Evolutionary conservation across 2,797 vertebrate species (phyloP), one percentile per base, ranked within the genome.

Genomic region (Triplophysa yarkandensis): DNA sequence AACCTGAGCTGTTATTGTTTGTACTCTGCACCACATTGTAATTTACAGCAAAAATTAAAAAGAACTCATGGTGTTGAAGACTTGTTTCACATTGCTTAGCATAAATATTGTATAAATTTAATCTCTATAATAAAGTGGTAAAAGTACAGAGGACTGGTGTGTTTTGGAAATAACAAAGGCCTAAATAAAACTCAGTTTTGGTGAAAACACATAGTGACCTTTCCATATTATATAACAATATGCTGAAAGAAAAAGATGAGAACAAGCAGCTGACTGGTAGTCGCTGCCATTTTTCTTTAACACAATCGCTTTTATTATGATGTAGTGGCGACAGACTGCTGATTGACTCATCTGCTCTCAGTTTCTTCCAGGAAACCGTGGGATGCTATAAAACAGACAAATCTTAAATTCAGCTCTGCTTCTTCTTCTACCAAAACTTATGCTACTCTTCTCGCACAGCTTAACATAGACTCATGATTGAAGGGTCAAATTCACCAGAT

Each of bases 301-400:
- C 77, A 74, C 46, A 76, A 19, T 48, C 46, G 10, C 68, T 78
- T 66, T 76, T 32, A 58, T 74, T 66, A 78, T 78, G 76, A 71
- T 27, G 32, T 54, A 63, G 68, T 74, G 68, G 78, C n/a, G 50
- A 78, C 75, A 80, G 76, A 36, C 48, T 58, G 71, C 52, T 46
- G 69, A 57, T 63, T 80, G 78, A 82, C 64, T 80, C 71, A 66
- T 77, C 44, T 63, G 39, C 65, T 48, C 60, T 44, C 36, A 46
- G 17, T 28, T n/a, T 41, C 48, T 54, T 64, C 50, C 50, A 75
- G 48, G 11, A 65, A 54, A 36, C n/a, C n/a, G n/a, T n/a, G n/a
- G n/a, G n/a, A n/a, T n/a, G n/a, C n/a, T n/a, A n/a, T n/a, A n/a
- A n/a, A n/a, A n/a, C n/a, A n/a, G n/a, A n/a, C n/a, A n/a, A n/a